These are phyloP conservation scores for Charanyca ferruginea DNA, from an alignment of 2,888 invertebrate species.

Conservation along the genomic window DNA sequence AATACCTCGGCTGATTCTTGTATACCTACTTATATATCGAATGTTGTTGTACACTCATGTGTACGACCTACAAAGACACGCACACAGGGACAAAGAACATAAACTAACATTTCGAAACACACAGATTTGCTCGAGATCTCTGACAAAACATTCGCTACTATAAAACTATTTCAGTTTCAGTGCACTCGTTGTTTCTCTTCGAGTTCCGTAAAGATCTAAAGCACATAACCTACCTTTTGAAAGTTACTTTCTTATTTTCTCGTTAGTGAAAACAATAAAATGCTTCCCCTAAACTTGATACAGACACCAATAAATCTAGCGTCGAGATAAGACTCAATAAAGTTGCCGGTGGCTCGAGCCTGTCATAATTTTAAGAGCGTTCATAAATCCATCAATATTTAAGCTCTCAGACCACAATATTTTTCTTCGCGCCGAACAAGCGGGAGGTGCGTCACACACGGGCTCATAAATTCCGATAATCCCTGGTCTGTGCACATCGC, in stretches of 20 bases:
- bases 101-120: conserved; percentile 37
- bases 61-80: conserved; percentile 10
- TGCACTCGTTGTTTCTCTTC: conserved; percentile 43
- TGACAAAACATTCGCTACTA: conserved; percentile 37
- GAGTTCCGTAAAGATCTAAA: conserved; percentile 31
- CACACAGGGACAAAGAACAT: conserved; percentile 14
- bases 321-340: conserved; percentile 86
- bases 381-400: conserved; percentile 90
- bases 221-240: conserved; percentile 39
- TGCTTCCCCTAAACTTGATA: conserved; percentile 79
- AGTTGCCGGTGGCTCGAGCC: conserved; percentile 81
- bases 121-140: conserved; percentile 41
- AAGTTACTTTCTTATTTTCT: conserved; percentile 59
- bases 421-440: conserved; percentile 81
- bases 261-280: conserved; percentile 78
- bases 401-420: conserved; percentile 87
- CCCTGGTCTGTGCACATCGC: conserved; percentile 81
- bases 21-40: conserved; percentile 21
- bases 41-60: conserved; percentile 12
- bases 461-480: conserved; percentile 88
- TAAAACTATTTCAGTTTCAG: conserved; percentile 58
- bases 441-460: conserved; percentile 86
- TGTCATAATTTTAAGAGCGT: conserved; percentile 89
- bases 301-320: conserved; percentile 83
- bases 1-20: conserved; percentile 22